phyloP scores from a whole-genome alignment of 2,113 vertebrate genomes.

The Phodopus roborovskii region DNA sequence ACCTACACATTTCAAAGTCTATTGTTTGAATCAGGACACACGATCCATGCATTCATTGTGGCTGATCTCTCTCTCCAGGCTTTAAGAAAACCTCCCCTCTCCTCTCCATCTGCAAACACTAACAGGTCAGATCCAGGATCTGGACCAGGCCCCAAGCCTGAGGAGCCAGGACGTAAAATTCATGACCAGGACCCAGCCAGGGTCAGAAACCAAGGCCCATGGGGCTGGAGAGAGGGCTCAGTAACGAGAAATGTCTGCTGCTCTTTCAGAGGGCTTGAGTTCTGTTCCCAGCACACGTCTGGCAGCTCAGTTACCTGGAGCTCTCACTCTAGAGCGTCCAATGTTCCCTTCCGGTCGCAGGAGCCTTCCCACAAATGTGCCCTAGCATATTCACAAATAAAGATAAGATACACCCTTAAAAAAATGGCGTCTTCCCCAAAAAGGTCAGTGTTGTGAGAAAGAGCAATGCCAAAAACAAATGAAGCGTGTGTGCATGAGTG shows the following conservation, averaged over 20 bases:
- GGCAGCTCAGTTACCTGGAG: neutral
- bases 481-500: neutral
- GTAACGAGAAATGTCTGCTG: neutral
- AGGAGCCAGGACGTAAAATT: neutral
- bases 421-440: neutral
- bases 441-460: neutral
- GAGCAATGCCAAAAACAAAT: neutral
- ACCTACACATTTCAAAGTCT: neutral
- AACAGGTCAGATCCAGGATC: neutral
- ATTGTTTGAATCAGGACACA: neutral
- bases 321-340: neutral
- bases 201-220: neutral
- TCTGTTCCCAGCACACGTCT: neutral
- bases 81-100: neutral
- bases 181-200: neutral
- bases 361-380: neutral
- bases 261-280: neutral
- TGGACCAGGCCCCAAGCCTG: neutral
- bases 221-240: neutral
- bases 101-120: neutral
- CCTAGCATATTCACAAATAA: neutral
- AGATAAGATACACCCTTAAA: neutral
- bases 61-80: neutral
- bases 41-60: neutral
- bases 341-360: neutral